Evolutionary conservation across 2,888 invertebrate species (phyloP).

Genomic region (Calameuta filiformis): DNA sequence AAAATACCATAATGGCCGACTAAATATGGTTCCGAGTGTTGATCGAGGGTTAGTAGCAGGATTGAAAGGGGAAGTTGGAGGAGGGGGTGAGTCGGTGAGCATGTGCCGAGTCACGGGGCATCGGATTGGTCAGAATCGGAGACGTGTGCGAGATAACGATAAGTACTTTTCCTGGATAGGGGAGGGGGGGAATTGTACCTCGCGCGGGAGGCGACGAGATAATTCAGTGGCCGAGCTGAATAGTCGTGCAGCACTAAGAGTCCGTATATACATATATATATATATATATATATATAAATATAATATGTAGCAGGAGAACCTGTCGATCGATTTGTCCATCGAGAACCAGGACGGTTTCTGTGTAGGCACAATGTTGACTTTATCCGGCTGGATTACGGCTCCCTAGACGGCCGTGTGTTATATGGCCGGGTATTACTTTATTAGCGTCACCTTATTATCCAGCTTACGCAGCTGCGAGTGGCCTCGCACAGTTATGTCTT

Average conservation of each 20-base stretch:
- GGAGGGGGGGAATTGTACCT: neutral
- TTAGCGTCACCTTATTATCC: conserved; percentile 1
- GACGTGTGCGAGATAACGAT: conserved; percentile 16
- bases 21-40: conserved; percentile 5
- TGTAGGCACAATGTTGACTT: neutral
- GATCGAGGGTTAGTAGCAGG: conserved; percentile 1
- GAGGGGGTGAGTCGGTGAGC: neutral
- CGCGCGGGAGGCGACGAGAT: neutral
- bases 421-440: conserved; percentile 3
- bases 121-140: conserved; percentile 13
- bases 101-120: neutral
- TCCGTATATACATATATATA: no score
- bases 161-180: conserved; percentile 8
- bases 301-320: neutral
- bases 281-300: no score
- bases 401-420: neutral
- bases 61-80: conserved; percentile 7
- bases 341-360: no score
- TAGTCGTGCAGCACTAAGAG: neutral
- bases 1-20: conserved; percentile 16
- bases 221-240: neutral
- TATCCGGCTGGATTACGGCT: conserved; percentile 1
- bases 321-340: conserved; percentile 1
- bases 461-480: conserved; percentile 2
- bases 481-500: neutral